Evolutionary conservation across 2,888 invertebrate genomes (phyloP).

Genomic region (Craniophora ligustri): DNA sequence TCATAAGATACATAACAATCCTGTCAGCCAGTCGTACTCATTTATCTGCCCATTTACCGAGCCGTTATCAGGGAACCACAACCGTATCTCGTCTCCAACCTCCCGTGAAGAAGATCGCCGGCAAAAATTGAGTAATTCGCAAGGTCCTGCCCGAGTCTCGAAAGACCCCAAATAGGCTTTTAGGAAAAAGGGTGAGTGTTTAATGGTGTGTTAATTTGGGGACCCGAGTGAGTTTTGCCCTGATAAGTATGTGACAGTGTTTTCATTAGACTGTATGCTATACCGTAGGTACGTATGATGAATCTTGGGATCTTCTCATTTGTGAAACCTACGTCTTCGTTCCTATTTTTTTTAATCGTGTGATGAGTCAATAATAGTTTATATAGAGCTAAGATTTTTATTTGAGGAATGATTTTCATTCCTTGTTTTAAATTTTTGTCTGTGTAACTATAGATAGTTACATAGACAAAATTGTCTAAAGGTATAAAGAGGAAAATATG

Average conservation of each 20-base stretch:
- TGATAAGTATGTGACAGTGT: constrained; percentile 55
- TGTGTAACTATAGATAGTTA: too few species aligned
- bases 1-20: constrained; percentile 24
- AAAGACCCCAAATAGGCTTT: constrained; percentile 59
- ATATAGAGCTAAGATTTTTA: too few species aligned
- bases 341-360: too few species aligned
- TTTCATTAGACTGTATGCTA: constrained; percentile 38
- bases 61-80: constrained; percentile 45
- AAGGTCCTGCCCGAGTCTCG: constrained; percentile 44
- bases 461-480: too few species aligned
- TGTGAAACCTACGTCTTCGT: too few species aligned
- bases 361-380: too few species aligned
- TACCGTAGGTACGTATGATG: constrained; percentile 15
- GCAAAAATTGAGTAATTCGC: constrained; percentile 58
- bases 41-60: constrained; percentile 34
- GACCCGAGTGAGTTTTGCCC: constrained; percentile 51
- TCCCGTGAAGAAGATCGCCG: constrained; percentile 36
- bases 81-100: constrained; percentile 34
- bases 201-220: constrained; percentile 69
- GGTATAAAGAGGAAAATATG: too few species aligned
- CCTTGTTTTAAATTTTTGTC: too few species aligned
- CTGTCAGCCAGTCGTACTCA: constrained; percentile 21
- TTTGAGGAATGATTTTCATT: too few species aligned
- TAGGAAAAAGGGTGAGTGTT: constrained; percentile 59
- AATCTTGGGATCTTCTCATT: constrained; percentile 19